Percentiles rank a stretch among this genome's conserved stretches.
Conservation (phyloP, 2,113 vertebrate genomes). For the Podarcis muralis region DNA sequence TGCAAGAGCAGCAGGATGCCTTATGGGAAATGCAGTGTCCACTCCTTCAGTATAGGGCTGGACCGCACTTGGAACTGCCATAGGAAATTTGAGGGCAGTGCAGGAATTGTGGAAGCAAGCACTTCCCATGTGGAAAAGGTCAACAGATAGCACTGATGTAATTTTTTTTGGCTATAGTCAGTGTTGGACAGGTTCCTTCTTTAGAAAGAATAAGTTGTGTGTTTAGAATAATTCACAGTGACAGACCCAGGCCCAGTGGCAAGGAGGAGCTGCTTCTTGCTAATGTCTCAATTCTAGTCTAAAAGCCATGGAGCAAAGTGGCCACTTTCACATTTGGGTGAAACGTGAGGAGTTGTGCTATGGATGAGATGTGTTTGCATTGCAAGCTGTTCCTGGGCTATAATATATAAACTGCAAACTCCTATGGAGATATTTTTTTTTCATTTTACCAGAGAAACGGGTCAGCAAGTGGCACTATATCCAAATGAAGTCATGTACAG, state of each 20-base stretch:
- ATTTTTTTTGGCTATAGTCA: background rate
- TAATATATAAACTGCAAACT: background rate
- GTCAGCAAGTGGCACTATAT: background rate
- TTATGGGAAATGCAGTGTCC: background rate
- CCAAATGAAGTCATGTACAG: background rate
- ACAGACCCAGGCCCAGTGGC: accelerated
- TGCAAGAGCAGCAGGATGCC: background rate
- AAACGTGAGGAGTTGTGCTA: background rate
- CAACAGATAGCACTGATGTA: background rate
- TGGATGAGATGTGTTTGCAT: background rate
- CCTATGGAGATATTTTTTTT: background rate
- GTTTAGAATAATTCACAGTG: background rate
- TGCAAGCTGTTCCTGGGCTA: background rate
- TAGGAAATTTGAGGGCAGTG: background rate
- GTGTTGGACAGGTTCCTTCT: constrained; percentile 11
- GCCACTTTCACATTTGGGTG: background rate
- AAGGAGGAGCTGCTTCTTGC: background rate
- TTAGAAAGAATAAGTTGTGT: background rate
- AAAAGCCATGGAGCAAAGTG: background rate
- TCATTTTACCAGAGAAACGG: background rate
- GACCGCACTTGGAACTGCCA: accelerated
- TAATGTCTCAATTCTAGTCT: no score
- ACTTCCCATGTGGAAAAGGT: background rate
- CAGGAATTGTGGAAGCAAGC: accelerated
- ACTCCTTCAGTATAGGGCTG: background rate